Percentiles rank a stretch among this genome's conserved stretches.
Conservation (phyloP, 2,888 invertebrate species). For the Esperia sulphurella region DNA sequence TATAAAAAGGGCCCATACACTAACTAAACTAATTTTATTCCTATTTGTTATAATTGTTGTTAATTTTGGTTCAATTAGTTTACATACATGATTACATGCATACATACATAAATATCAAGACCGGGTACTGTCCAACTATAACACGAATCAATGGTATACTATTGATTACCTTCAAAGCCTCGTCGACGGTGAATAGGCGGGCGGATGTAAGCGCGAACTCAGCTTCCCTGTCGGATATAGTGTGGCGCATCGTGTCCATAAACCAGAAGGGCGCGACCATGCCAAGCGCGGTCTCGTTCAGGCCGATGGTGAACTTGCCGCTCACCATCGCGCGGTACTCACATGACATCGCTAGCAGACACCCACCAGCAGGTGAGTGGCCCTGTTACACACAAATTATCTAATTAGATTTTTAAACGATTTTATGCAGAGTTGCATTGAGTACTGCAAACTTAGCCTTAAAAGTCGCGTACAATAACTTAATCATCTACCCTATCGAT, state of each 20-base stretch:
- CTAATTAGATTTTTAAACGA: not conserved
- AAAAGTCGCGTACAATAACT: too few species aligned
- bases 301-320: conserved; percentile 88
- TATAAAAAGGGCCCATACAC: too few species aligned
- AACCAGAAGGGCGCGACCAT: conserved; percentile 89
- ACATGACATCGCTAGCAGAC: conserved; percentile 86
- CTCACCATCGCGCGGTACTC: conserved; percentile 92
- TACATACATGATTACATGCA: too few species aligned
- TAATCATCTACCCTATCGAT: too few species aligned
- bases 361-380: conserved; percentile 91
- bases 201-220: conserved; percentile 88
- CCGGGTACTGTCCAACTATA: too few species aligned
- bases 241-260: conserved; percentile 80
- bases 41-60: too few species aligned
- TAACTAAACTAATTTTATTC: too few species aligned
- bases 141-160: too few species aligned
- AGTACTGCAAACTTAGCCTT: too few species aligned
- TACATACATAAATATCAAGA: too few species aligned
- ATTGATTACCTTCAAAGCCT: conserved; percentile 82
- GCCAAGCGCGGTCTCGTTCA: conserved; percentile 92
- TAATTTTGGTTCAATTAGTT: too few species aligned
- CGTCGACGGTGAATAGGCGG: conserved; percentile 85
- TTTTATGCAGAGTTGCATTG: too few species aligned
- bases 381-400: conserved; percentile 74
- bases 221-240: conserved; percentile 82